Base-by-base conservation (phyloP, 1,140 invertebrate genomes). In the Archegozetes longisetosus region DNA sequence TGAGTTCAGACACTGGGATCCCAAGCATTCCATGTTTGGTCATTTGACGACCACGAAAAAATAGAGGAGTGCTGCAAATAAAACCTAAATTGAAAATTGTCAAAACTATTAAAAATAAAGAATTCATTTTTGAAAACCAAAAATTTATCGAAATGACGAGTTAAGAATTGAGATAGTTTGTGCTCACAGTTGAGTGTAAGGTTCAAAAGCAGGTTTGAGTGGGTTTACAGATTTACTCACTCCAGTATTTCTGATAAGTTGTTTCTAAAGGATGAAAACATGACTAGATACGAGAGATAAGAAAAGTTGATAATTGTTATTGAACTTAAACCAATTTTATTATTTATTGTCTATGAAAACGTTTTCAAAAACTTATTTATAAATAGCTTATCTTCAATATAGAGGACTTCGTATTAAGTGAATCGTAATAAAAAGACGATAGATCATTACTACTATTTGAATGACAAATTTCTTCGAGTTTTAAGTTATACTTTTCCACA, bases 11-110 rank as follows among this genome's bases (percentile, higher is more conserved):
- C 28, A 14, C 3, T 4, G 61, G 61, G 2, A 47, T 25, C 1
- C 62, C 61, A 20, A 64, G 27, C 32, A 64, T 54, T 14, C 62
- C 62, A 53, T 63, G 51, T 25, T 63, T 62, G 9, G 25, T 22
- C 4, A 51, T 2, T 3, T 61, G 62, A 26, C 62, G 61, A n/a
- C 62, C 62, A 27, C 62, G 55, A 26, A 61, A 40, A 40, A 40
- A 40, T 17, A 40, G 17, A 9, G 32, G 32, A 40, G 6, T 17
- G 17, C 32, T 9, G 17, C 32, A 9, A 9, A 17, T 40, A 40
- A 40, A 9, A 40, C 32, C 32, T 9, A 6, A 9, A 40, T 17
- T 40, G 6, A 40, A 9, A 40, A 40, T 6, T 40, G 32, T 9
- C 32, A 40, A 40, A 6, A 40, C 6, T 9, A 40, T 40, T 40